phyloP scores from a whole-genome alignment of 2,888 invertebrate genomes.

The Leptinotarsa peninsularis region DNA sequence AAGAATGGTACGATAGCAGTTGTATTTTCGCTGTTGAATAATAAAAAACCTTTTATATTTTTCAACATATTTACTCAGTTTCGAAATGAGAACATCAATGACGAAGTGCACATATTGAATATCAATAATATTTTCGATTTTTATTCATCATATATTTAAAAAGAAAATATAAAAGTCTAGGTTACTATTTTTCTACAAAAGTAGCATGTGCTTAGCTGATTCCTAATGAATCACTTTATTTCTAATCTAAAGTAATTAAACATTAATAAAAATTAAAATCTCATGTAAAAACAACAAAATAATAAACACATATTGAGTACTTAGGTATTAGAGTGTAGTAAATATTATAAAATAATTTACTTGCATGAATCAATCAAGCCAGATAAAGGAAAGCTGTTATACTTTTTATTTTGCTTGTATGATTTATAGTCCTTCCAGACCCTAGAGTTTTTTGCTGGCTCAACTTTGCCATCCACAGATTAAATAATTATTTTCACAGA shows the following conservation, averaged over 20 bases:
- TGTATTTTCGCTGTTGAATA: no score
- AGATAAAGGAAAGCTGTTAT: not conserved
- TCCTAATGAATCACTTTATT: no score
- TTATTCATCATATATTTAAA: not conserved
- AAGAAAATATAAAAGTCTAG: not conserved
- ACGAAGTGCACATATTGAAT: not conserved
- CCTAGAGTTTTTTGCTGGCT: no score
- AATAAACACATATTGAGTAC: not conserved
- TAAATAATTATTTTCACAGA: no score
- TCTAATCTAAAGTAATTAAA: no score
- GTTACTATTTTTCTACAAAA: not conserved
- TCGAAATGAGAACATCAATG: not conserved
- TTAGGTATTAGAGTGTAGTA: not conserved
- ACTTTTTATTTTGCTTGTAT: no score
- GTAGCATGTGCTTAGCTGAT: not conserved
- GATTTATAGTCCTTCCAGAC: no score
- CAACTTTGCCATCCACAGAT: no score
- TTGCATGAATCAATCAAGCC: not conserved
- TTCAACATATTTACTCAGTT: no score
- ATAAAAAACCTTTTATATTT: no score
- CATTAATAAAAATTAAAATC: not conserved
- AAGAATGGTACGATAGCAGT: no score
- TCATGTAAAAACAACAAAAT: conserved; percentile 10
- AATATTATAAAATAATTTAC: not conserved
- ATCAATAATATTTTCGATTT: not conserved